phyloP scores from a whole-genome alignment of 1,140 invertebrate genomes.

The Aleiodes sp. region DNA sequence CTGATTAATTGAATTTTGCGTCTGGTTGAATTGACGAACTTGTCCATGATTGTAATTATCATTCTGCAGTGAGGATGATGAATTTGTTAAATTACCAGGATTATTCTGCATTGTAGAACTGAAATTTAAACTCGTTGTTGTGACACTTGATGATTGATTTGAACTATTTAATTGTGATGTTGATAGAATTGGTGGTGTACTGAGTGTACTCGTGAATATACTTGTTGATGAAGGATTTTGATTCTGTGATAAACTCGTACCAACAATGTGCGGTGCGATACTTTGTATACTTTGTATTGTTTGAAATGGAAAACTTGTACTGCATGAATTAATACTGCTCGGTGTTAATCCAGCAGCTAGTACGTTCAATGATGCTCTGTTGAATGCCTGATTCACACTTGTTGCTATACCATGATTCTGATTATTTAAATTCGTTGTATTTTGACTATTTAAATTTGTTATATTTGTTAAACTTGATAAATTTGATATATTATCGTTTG shows the following conservation, averaged over 20 bases:
- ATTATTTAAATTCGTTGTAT: slow-evolving; percentile 48
- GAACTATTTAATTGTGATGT: neutral
- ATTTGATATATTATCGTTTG: slow-evolving; percentile 39
- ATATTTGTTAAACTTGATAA: neutral
- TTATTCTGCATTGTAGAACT: slow-evolving; percentile 44
- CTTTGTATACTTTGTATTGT: slow-evolving; percentile 62
- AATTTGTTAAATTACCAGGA: slow-evolving; percentile 44
- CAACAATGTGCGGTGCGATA: slow-evolving; percentile 62
- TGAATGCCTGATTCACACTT: slow-evolving; percentile 53
- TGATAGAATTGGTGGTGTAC: slow-evolving; percentile 38
- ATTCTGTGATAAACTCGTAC: slow-evolving; percentile 54
- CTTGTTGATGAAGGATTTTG: slow-evolving; percentile 45
- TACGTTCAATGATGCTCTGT: slow-evolving; percentile 52
- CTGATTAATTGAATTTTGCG: neutral
- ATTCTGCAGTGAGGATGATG: slow-evolving; percentile 32
- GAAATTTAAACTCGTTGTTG: slow-evolving; percentile 51
- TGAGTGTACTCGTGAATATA: slow-evolving; percentile 57
- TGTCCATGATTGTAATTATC: too few relatives aligned
- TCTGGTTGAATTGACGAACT: neutral
- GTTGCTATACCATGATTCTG: slow-evolving; percentile 48
- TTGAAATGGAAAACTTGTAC: slow-evolving; percentile 59
- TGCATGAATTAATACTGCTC: slow-evolving; percentile 57
- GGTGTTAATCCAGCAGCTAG: slow-evolving; percentile 50
- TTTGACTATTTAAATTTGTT: slow-evolving; percentile 37
- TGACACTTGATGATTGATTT: slow-evolving; percentile 43